Base-by-base conservation (phyloP, 2,113 vertebrate species). In the Vulpes vulpes region DNA sequence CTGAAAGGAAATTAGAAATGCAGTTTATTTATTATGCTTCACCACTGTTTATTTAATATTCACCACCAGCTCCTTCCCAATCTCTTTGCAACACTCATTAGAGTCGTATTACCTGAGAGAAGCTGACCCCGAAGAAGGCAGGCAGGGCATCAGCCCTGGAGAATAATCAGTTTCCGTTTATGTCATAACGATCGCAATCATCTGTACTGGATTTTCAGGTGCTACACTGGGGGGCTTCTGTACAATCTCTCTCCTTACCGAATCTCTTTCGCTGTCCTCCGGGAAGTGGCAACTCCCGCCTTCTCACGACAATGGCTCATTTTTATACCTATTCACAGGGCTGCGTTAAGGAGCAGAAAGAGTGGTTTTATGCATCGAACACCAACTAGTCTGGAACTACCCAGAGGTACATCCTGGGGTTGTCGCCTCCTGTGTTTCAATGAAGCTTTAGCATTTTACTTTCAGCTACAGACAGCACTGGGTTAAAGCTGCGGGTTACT, bases 1-100 rank as follows among this genome's bases (percentile, higher is more conserved):
- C 53, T 3, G 30, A 27, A 30, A 43, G 71, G 92, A 80, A 74
- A 92, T 89, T 25, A 83, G 60, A 86, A 79, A 73, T 71, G 59
- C 15, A n/a, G 19, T 4, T 30, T 96, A 15, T 81, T 97, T 92
- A 84, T 78, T 57, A 20, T 22, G 32, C 4, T 7, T 92, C 74
- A 15, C 95, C 67, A n/a, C n/a, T 74, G n/a, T 86, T 86, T 74
- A 27, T 14, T 96, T 93, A 90, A 62, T 51, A 80, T 59, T 57
- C 19, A 0, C 69, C 78, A 74, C 27, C 16, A 43, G 92, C 79
- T 82, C 10, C n/a, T 51, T 87, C 30, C 19, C 11, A 51, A 2
- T 83, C 93, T 73, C 96, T 96, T 93, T 57, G 73, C 69, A 81
- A 67, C 30, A 23, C 94, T 89, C 32, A 64, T 80, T 62, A 79